Evolutionary conservation across 2,888 invertebrate species (phyloP), one percentile per base, ranked within the genome.

Genomic region (Eupithecia abbreviata): DNA sequence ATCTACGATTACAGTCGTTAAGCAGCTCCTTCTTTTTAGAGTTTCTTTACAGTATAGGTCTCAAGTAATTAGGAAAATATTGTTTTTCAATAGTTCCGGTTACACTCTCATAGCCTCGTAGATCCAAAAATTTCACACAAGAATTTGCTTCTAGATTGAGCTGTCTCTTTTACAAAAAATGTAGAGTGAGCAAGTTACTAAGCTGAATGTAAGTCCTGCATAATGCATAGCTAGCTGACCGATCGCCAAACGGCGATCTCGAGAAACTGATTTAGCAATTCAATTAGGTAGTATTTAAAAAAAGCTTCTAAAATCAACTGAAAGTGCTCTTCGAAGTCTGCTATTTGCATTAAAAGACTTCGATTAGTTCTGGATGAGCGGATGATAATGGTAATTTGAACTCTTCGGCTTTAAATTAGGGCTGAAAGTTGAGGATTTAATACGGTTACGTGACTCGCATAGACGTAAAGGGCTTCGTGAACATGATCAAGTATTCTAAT

Each of bases 261-360:
- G 4, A 76, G 80, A 82, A 86, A 84, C 84, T 83, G 84, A 86
- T 87, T 90, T 88, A 87, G 89, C 89, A 88, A 90, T 88, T 90
- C 90, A 88, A 89, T 90, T 86, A 88, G 86, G 79, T 85, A 73
- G 71, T 84, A 79, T 83, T 85, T 85, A 81, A 84, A 85, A 30
- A 85, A 85, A 85, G 84, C 81, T 77, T 78, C 81, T 80, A 78
- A 76, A 82, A 82, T 82, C 84, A 81, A 76, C 81, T 82, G 78
- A 76, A 78, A 84, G 83, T 77, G 75, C 73, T 74, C 74, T 84
- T 77, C 58, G 72, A 80, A 84, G 79, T 81, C 77, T 80, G 79
- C 80, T 80, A 84, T 82, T 84, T 80, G 73, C 82, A 83, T 81
- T 75, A 12, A 65, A 74, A 71, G 72, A 69, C 74, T 76, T 67